Conservation (phyloP, 2,888 invertebrate genomes). For the Hecatera dysodea region DNA sequence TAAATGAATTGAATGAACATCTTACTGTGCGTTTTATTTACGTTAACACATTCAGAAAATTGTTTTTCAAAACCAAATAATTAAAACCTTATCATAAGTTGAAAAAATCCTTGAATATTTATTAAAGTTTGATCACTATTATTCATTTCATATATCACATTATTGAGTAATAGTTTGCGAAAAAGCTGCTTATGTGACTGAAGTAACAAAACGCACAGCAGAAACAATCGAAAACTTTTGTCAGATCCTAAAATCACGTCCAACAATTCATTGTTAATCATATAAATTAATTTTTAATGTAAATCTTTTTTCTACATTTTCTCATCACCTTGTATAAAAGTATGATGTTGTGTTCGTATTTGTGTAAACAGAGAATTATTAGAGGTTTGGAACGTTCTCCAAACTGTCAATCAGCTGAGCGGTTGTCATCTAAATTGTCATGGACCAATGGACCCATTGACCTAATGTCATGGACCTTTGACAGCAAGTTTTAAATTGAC, state of each 20-base stretch:
- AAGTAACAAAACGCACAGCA: neutral
- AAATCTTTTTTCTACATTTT: no score
- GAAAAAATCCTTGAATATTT: neutral
- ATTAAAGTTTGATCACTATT: no score
- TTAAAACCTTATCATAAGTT: no score
- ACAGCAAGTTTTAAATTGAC: constrained; percentile 4
- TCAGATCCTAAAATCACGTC: neutral
- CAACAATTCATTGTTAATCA: no score
- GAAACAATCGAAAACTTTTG: neutral
- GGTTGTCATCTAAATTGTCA: no score
- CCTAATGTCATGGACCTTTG: constrained; percentile 26
- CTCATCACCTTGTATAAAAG: no score
- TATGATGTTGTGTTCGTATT: no score
- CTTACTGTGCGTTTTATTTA: constrained; percentile 44
- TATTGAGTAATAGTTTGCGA: neutral
- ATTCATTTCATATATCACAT: neutral
- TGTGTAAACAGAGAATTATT: no score
- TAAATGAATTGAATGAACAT: neutral
- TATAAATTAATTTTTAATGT: no score
- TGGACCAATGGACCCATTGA: no score
- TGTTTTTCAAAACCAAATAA: neutral
- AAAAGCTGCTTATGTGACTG: neutral
- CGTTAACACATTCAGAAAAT: neutral
- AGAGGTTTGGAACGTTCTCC: constrained; percentile 1
- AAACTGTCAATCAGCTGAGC: constrained; percentile 23